phyloP scores from a whole-genome alignment of 1,140 invertebrate species.

The Drosophila suzukii region DNA sequence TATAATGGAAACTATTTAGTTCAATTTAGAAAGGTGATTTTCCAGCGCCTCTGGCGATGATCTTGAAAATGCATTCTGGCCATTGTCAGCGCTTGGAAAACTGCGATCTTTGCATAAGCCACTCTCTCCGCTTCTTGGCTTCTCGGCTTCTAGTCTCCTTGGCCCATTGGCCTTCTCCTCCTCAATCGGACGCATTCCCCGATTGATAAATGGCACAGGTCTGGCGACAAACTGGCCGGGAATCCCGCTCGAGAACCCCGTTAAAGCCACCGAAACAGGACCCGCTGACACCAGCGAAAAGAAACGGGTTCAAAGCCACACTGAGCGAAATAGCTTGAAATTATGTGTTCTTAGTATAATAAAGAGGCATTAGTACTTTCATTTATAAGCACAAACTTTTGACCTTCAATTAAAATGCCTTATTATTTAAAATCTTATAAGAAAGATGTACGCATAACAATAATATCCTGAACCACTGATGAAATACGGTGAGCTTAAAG shows the following conservation, averaged over 20 bases:
- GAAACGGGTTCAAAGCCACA: constrained; percentile 22
- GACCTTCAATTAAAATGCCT: too few species aligned
- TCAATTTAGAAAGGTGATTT: constrained; percentile 84
- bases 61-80: constrained; percentile 39
- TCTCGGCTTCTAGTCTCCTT: neutral
- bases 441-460: too few species aligned
- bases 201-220: constrained; percentile 46
- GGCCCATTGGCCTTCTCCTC: neutral
- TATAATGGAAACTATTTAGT: constrained; percentile 75
- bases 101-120: constrained; percentile 31
- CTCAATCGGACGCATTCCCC: neutral
- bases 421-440: too few species aligned
- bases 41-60: constrained; percentile 38
- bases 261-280: constrained; percentile 38
- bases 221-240: constrained; percentile 44
- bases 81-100: constrained; percentile 25
- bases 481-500: neutral
- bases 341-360: too few species aligned
- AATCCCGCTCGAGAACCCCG: constrained; percentile 30
- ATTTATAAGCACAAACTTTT: too few species aligned
- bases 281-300: constrained; percentile 2
- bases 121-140: constrained; percentile 2
- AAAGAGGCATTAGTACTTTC: too few species aligned
- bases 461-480: too few species aligned
- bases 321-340: neutral